Evolutionary conservation across 2,797 vertebrate species (phyloP).

Genomic region (Smutsia gigantea): DNA sequence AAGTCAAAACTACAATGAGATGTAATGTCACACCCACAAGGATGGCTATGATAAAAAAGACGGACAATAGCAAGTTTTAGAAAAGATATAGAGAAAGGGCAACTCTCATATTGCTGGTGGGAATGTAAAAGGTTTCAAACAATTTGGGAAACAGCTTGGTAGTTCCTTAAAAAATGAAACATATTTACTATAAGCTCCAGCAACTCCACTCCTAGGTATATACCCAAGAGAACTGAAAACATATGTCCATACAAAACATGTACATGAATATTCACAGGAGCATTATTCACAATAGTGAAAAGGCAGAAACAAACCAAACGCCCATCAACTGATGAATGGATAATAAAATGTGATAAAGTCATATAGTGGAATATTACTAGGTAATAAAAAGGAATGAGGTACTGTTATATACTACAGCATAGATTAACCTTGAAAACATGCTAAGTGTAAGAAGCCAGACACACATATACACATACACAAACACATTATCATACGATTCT

Average conservation of each 20-base stretch:
- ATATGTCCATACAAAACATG: neutral
- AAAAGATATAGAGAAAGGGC: neutral
- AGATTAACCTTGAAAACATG: neutral
- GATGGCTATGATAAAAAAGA: neutral
- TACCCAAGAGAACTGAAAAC: neutral
- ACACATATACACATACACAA: neutral
- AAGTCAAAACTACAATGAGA: neutral
- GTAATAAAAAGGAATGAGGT: neutral
- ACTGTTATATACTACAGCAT: neutral
- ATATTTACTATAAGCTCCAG: neutral
- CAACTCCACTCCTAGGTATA: neutral
- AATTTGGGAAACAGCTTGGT: neutral
- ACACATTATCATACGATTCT: neutral
- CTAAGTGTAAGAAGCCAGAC: neutral
- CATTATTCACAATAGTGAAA: neutral
- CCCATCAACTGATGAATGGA: neutral
- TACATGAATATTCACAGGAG: neutral
- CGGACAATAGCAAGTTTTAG: neutral
- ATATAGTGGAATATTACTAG: neutral
- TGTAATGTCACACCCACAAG: neutral
- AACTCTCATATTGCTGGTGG: neutral
- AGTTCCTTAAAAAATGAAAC: neutral
- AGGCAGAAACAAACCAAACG: neutral
- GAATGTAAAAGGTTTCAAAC: neutral
- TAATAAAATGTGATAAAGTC: neutral